These are phyloP conservation scores for Panzeria rudis DNA, from an alignment of 2,888 invertebrate species.

Conservation along the genomic window DNA sequence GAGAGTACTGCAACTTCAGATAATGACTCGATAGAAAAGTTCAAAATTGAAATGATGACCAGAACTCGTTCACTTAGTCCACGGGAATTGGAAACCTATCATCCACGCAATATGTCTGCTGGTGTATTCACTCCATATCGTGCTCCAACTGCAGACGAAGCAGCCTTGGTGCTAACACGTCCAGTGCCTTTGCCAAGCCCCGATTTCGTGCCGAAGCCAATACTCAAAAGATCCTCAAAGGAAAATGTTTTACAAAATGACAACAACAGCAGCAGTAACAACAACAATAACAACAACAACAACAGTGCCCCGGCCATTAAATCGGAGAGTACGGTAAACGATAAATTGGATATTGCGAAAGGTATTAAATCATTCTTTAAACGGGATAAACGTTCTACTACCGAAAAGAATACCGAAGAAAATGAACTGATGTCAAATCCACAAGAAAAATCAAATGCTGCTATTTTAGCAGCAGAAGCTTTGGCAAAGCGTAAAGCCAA, in stretches of 20 bases:
- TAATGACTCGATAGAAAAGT: slow-evolving; percentile 83
- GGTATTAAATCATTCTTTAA: slow-evolving; percentile 82
- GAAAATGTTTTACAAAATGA: slow-evolving; percentile 82
- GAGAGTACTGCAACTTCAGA: slow-evolving; percentile 86
- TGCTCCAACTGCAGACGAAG: slow-evolving; percentile 84
- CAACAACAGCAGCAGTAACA: slow-evolving; percentile 58
- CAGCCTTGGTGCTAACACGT: slow-evolving; percentile 86
- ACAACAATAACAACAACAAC: slow-evolving; percentile 20
- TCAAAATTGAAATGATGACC: slow-evolving; percentile 82
- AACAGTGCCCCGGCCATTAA: slow-evolving; percentile 47
- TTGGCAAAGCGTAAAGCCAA: slow-evolving; percentile 80
- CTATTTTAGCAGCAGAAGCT: slow-evolving; percentile 80
- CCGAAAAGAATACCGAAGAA: slow-evolving; percentile 80
- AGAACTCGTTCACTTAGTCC: slow-evolving; percentile 83
- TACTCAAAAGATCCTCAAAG: slow-evolving; percentile 86
- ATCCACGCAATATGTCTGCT: slow-evolving; percentile 86
- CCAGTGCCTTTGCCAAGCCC: slow-evolving; percentile 88
- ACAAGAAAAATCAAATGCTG: slow-evolving; percentile 74
- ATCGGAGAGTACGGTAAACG: slow-evolving; percentile 29
- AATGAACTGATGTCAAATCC: slow-evolving; percentile 78
- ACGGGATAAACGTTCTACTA: slow-evolving; percentile 79
- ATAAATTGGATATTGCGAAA: slow-evolving; percentile 78
- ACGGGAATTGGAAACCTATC: slow-evolving; percentile 87
- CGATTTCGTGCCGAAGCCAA: slow-evolving; percentile 91
- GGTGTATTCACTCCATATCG: slow-evolving; percentile 82